Base-by-base conservation (phyloP, 2,888 invertebrate genomes). In the Anorthoa munda region DNA sequence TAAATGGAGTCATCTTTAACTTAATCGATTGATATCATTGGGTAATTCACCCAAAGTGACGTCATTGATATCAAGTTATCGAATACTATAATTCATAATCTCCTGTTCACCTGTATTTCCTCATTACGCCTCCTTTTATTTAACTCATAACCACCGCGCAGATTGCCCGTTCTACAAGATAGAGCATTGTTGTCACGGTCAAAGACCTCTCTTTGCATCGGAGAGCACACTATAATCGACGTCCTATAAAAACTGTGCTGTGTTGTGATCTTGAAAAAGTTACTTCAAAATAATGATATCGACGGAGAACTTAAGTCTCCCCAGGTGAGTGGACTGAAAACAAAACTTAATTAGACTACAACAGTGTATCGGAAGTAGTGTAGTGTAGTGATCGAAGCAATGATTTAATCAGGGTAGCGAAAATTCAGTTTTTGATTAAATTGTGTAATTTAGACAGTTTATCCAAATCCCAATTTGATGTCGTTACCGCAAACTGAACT, bases 161-260 rank as follows among this genome's bases (percentile, higher is more conserved):
- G 31, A n/a, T 75, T 12, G 58, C 11, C 45, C 23, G 77, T 50
- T 69, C 45, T 63, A 39, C 26, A 58, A 77, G 46, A 63, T 64
- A 60, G 13, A 59, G 13, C 64, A 72, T 60, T 65, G 17, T 64
- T 53, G 48, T 77, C 48, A 53, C 48, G 72, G 76, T 72, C 72
- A 77, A 61, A 61, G 64, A 77, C 78, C 53, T n/a, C 60, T 70
- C n/a, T 53, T 66, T 60, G 64, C 53, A 53, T 60, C 53, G 51
- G 53, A 67, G 45, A 64, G 56, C 53, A 46, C 21, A 31, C 45
- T n/a, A 0, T 18, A 18, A 68, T 4, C 23, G 51, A 39, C 15
- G 13, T 17, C 18, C 4, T 46, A 59, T 59, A 66, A 58, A 59
- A 23, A 17, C n/a, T 50, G 50, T 67, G 13, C 21, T 21, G 48